Evolutionary conservation across 2,113 vertebrate species (phyloP).

Genomic region (Connochaetes taurinus): DNA sequence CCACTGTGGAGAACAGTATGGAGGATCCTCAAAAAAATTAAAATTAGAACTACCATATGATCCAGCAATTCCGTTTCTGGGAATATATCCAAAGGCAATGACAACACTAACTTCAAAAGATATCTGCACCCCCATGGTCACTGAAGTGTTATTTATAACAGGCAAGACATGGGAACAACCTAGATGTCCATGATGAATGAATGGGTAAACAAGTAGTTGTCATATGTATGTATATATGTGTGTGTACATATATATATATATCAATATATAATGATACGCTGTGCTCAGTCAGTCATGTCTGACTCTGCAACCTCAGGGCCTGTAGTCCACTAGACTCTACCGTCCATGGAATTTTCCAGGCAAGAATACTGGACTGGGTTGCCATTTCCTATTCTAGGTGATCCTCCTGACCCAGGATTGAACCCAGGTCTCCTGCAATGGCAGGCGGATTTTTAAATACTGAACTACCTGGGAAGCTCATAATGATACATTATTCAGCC

Average conservation of each 20-base stretch:
- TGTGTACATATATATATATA: too few species aligned
- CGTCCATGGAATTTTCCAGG: background rate
- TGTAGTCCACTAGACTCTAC: background rate
- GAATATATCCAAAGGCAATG: background rate
- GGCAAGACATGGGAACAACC: background rate
- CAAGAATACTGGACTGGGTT: background rate
- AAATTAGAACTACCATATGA: background rate
- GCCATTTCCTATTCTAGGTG: background rate
- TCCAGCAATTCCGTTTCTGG: background rate
- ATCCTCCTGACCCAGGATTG: background rate
- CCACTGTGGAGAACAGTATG: background rate
- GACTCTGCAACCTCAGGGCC: background rate
- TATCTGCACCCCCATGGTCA: background rate
- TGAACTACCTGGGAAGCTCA: background rate
- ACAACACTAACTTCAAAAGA: background rate
- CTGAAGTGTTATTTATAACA: background rate
- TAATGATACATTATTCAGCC: background rate
- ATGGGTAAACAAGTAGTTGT: background rate
- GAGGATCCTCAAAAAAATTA: background rate
- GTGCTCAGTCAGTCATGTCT: background rate
- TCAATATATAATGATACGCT: background rate
- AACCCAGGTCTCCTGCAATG: background rate
- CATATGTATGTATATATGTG: rapidly evolving
- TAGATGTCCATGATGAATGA: background rate
- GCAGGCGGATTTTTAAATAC: background rate